Conservation (phyloP, 1,140 invertebrate species). For the Pristionchus pacificus region DNA sequence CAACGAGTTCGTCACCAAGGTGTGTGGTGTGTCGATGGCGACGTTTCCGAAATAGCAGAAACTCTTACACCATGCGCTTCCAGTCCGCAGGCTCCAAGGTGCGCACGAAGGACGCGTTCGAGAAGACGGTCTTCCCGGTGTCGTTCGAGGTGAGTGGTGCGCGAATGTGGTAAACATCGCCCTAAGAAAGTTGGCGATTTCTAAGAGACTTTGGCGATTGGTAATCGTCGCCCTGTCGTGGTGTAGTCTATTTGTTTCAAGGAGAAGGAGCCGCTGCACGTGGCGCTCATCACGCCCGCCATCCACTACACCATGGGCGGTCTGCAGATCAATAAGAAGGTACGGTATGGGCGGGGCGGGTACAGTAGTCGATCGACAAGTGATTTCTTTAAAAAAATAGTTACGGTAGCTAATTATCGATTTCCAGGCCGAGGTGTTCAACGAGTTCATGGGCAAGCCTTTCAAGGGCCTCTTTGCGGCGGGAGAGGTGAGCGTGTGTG, state of each 20-base stretch:
- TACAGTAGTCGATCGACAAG: neutral
- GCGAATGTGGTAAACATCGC: neutral
- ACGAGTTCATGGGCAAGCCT: conserved; percentile 47
- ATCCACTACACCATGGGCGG: conserved; percentile 59
- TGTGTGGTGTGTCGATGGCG: neutral
- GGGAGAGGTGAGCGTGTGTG: too few species aligned
- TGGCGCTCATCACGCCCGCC: conserved; percentile 53
- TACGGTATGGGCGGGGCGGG: neutral
- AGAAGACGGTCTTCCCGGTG: conserved; percentile 51
- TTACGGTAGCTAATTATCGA: conserved; percentile 4
- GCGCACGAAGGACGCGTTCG: conserved; percentile 48
- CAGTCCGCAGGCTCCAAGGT: conserved; percentile 3
- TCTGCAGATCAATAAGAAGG: conserved; percentile 49
- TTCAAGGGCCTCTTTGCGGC: conserved; percentile 56
- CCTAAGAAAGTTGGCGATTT: neutral
- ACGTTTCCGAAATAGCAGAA: neutral
- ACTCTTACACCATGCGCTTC: too few species aligned
- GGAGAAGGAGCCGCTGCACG: conserved; percentile 47
- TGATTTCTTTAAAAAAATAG: conserved; percentile 3
- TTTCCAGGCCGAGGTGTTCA: conserved; percentile 42
- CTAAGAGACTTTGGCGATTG: neutral
- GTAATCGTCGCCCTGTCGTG: neutral
- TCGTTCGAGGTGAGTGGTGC: neutral
- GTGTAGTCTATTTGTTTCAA: conserved; percentile 38
- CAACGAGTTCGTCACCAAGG: conserved; percentile 40